Percentiles rank a stretch among this genome's conserved stretches.
phyloP scores from a whole-genome alignment of 2,888 invertebrate genomes.

The Pheosia gnoma region DNA sequence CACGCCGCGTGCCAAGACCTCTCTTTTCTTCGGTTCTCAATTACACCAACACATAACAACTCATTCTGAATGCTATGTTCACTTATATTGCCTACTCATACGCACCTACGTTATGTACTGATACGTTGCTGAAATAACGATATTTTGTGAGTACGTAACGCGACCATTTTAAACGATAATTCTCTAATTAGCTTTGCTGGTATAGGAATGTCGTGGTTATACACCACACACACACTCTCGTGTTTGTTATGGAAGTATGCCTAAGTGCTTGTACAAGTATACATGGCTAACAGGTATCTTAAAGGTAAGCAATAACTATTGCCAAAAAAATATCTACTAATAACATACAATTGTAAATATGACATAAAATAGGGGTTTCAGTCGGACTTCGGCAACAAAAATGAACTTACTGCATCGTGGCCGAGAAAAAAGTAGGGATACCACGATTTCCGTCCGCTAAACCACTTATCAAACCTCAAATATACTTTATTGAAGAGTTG shows the following conservation, averaged over 20 bases:
- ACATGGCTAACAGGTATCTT: too few species aligned
- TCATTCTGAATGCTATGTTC: conserved; percentile 53
- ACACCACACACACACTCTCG: too few species aligned
- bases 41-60: conserved; percentile 75
- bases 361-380: background rate
- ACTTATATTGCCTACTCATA: conserved; percentile 32
- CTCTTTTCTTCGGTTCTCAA: conserved; percentile 75
- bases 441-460: background rate
- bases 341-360: background rate
- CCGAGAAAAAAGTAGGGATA: conserved; percentile 8
- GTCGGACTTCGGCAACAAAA: conserved; percentile 6
- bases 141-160: background rate
- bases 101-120: conserved; percentile 18
- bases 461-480: too few species aligned
- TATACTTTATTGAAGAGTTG: too few species aligned
- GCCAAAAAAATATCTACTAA: background rate
- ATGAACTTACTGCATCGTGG: conserved; percentile 34
- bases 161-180: too few species aligned
- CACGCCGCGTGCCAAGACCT: conserved; percentile 66
- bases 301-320: too few species aligned
- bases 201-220: too few species aligned
- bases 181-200: too few species aligned
- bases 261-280: too few species aligned
- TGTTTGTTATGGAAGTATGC: too few species aligned
- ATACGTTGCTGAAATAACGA: background rate